Evolutionary conservation across 2,888 invertebrate genomes (phyloP).

Genomic region (Odontomyia ornata): DNA sequence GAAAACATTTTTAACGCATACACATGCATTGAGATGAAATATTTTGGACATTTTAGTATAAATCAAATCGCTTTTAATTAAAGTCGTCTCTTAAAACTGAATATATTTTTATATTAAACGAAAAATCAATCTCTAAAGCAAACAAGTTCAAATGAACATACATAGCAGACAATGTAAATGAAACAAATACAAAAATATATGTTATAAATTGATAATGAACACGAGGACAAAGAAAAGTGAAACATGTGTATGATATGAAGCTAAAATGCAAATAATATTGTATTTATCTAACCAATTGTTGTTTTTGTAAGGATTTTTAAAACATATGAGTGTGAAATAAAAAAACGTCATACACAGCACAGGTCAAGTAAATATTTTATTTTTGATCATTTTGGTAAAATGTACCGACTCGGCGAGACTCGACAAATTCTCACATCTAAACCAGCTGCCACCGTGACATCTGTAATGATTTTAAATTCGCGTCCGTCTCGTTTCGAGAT

Average conservation of each 20-base stretch:
- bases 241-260: slow-evolving; percentile 34
- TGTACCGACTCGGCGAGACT: no score
- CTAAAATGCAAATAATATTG: slow-evolving; percentile 35
- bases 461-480: no score
- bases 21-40: background rate
- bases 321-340: slow-evolving; percentile 50
- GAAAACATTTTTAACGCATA: slow-evolving; percentile 34
- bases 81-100: slow-evolving; percentile 6
- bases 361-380: background rate
- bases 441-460: no score
- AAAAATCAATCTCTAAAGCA: slow-evolving; percentile 35
- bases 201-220: slow-evolving; percentile 1
- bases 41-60: slow-evolving; percentile 5
- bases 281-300: slow-evolving; percentile 48
- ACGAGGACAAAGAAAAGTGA: slow-evolving; percentile 2
- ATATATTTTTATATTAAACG: slow-evolving; percentile 48
- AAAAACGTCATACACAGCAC: slow-evolving; percentile 43
- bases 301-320: slow-evolving; percentile 51
- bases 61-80: slow-evolving; percentile 17
- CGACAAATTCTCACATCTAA: no score
- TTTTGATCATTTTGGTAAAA: no score
- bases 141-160: background rate
- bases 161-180: background rate
- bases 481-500: no score
- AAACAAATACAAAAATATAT: background rate